Percentiles rank a stretch among this genome's conserved stretches.
phyloP scores from a whole-genome alignment of 2,888 invertebrate species.

The Dolichomitus sp. region DNA sequence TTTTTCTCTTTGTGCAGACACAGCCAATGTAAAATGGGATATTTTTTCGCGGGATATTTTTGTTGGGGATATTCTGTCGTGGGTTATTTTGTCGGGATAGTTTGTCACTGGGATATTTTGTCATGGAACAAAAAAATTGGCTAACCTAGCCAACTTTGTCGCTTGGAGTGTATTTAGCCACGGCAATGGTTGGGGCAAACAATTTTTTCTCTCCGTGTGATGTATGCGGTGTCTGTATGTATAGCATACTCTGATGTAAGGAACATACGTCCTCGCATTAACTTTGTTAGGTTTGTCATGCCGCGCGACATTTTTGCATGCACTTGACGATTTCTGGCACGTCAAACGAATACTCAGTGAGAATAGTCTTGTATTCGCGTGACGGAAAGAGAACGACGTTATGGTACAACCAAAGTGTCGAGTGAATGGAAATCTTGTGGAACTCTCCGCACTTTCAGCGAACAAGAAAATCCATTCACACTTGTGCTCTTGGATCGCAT shows the following conservation, averaged over 20 bases:
- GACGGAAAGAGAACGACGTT: not conserved
- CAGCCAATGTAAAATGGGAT: no score
- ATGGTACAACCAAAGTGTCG: conserved; percentile 25
- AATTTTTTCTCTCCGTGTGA: no score
- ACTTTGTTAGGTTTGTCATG: not conserved
- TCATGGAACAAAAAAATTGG: no score
- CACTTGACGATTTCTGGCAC: conserved; percentile 3
- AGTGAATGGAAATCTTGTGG: conserved; percentile 77
- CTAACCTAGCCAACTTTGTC: no score
- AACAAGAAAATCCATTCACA: conserved; percentile 81
- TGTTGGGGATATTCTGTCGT: no score
- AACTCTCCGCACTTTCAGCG: conserved; percentile 75
- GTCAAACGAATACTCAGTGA: not conserved
- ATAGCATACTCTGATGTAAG: conserved; percentile 25
- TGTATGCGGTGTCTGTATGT: conserved; percentile 11
- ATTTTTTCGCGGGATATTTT: no score
- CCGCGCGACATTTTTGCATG: not conserved
- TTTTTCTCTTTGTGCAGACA: no score
- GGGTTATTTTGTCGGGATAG: no score
- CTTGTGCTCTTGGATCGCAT: conserved; percentile 67
- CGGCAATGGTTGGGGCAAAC: no score
- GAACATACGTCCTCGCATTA: not conserved
- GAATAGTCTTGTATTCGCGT: conserved; percentile 7
- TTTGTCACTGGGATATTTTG: no score
- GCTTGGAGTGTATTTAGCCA: no score